Evolutionary conservation across 2,113 vertebrate species (phyloP).

Genomic region (Coryphaenoides rupestris): DNA sequence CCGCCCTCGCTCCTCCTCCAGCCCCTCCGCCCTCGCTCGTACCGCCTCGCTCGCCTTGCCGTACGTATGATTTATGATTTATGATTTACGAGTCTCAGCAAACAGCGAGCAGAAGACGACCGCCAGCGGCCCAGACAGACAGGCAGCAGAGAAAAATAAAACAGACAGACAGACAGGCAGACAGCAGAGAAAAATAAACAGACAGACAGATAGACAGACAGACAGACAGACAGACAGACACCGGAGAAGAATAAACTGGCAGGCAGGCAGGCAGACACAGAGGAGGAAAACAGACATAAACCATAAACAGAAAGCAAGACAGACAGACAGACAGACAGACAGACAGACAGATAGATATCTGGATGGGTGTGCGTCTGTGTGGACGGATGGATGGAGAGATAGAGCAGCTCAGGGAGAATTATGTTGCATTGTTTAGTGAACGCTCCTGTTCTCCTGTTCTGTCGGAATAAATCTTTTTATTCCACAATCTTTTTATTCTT

Average conservation of each 20-base stretch:
- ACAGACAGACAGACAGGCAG: constrained; percentile 5
- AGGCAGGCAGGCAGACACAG: background rate
- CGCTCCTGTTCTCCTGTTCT: no score
- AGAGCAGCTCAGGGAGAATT: no score
- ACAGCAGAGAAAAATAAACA: background rate
- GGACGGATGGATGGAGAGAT: no score
- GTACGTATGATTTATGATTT: constrained; percentile 60
- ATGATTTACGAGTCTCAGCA: constrained; percentile 38
- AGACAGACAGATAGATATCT: constrained; percentile 2
- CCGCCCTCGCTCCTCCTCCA: no score
- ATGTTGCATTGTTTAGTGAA: no score
- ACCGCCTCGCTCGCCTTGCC: constrained; percentile 31
- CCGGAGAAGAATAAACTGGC: background rate
- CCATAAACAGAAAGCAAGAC: background rate
- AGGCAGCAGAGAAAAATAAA: constrained; percentile 15
- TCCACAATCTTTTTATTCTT: no score
- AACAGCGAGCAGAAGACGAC: constrained; percentile 11
- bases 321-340: background rate
- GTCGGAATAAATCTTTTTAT: no score
- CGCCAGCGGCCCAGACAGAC: constrained; percentile 7
- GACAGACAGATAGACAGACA: background rate
- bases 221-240: background rate
- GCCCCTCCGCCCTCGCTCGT: constrained; percentile 38
- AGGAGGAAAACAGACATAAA: background rate
- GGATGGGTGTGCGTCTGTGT: no score